Conservation (phyloP, 2,113 vertebrate species). For the Alces alces region DNA sequence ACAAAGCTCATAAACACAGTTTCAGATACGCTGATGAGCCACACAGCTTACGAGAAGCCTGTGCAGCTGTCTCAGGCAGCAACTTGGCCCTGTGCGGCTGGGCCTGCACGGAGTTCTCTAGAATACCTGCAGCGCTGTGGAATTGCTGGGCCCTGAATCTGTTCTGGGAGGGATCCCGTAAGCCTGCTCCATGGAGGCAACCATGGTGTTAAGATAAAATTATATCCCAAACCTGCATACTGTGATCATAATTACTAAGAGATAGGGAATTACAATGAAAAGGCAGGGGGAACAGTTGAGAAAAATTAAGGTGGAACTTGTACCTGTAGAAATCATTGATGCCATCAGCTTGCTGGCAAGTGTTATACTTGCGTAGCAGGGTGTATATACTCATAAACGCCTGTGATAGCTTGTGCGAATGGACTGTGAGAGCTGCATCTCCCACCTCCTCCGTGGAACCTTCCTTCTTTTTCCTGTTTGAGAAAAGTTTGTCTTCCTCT, state of each 20-base stretch:
- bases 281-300: background rate
- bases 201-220: background rate
- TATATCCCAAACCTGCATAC: background rate
- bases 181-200: background rate
- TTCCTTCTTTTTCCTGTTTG: background rate
- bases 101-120: background rate
- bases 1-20: background rate
- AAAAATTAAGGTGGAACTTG: background rate
- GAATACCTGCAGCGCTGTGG: background rate
- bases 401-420: rapidly evolving
- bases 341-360: too few relatives aligned
- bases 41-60: background rate
- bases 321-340: background rate
- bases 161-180: background rate
- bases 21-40: background rate
- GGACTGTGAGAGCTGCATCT: background rate
- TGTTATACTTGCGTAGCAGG: rapidly evolving
- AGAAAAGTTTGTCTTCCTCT: background rate
- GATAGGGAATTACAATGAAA: background rate
- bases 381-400: background rate
- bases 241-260: background rate
- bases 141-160: background rate
- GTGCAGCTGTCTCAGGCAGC: background rate
- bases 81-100: rapidly evolving
- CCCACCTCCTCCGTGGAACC: background rate